Evolutionary conservation across 2,113 vertebrate genomes (phyloP), one percentile per base, ranked within the genome.

Genomic region (Anolis carolinensis): DNA sequence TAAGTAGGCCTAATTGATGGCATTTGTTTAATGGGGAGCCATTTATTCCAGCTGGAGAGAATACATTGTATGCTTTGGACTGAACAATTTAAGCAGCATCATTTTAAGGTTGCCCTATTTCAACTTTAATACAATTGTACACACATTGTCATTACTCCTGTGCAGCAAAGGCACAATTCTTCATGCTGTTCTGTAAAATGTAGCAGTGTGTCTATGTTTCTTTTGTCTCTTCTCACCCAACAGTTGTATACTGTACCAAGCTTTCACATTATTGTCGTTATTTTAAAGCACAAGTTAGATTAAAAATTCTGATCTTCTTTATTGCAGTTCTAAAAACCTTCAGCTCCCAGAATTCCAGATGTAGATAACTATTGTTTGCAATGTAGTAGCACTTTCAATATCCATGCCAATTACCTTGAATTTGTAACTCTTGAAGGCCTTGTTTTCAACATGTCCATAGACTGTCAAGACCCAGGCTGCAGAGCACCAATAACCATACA

Each of bases 1-100:
- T 87, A 92, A 90, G 87, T 91, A 62, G 44, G 86, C 90, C 20
- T 88, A 88, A 92, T 50, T 76, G 44, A 76, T 84, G 75, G 18
- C 78, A 85, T 90, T 92, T 88, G 68, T 89, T 92, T 93, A 71
- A 84, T 34, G 21, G 52, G 71, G 50, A 87, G 72, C 78, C 20
- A 84, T 87, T 0, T 13, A 14, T 86, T 83, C 52, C 34, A 59
- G 73, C 83, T 87, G 4, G 48, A 71, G 85, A 83, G 80, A 50
- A 20, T 36, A 80, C 9, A 63, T 63, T 82, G 32, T 77, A 55
- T 84, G 80, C 11, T 86, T 63, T 25, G 82, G 25, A 70, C 27
- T 73, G 50, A 83, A 80, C 9, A 84, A 23, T 86, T 90, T 83
- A 82, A 32, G 68, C 0, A 3, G 11, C 72, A 8, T 63, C 86